Percentiles rank a stretch among this genome's conserved stretches.
phyloP scores from a whole-genome alignment of 2,888 invertebrate genomes.

The Periphyllus acericola region DNA sequence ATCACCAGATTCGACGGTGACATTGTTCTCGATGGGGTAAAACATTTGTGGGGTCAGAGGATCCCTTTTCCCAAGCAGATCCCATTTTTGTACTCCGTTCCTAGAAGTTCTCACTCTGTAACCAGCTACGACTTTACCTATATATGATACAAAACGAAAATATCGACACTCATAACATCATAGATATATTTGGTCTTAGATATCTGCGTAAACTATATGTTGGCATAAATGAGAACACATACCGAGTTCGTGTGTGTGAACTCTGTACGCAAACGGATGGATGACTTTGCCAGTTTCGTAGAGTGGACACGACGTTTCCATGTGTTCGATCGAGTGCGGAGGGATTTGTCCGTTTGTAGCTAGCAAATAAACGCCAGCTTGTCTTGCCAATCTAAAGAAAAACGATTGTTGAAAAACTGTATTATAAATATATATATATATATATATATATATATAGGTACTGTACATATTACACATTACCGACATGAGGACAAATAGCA shows the following conservation, averaged over 20 bases:
- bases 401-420: background rate
- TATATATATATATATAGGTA: no score
- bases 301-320: constrained; percentile 87
- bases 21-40: constrained; percentile 78
- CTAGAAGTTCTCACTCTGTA: constrained; percentile 75
- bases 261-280: constrained; percentile 94
- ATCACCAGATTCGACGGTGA: constrained; percentile 77
- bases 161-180: background rate
- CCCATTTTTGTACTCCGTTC: constrained; percentile 77
- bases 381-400: constrained; percentile 77
- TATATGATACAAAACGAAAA: constrained; percentile 64
- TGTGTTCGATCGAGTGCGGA: constrained; percentile 77
- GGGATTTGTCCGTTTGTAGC: constrained; percentile 87
- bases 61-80: constrained; percentile 83
- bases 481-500: no score
- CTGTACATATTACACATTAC: background rate
- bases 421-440: no score
- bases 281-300: constrained; percentile 83
- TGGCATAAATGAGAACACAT: constrained; percentile 65
- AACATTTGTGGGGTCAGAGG: constrained; percentile 95
- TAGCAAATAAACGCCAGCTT: constrained; percentile 90
- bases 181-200: background rate
- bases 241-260: constrained; percentile 92
- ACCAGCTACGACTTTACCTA: constrained; percentile 84
- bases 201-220: background rate